Evolutionary conservation across 2,888 invertebrate genomes (phyloP).

Genomic region (Micoletzkya japonica): DNA sequence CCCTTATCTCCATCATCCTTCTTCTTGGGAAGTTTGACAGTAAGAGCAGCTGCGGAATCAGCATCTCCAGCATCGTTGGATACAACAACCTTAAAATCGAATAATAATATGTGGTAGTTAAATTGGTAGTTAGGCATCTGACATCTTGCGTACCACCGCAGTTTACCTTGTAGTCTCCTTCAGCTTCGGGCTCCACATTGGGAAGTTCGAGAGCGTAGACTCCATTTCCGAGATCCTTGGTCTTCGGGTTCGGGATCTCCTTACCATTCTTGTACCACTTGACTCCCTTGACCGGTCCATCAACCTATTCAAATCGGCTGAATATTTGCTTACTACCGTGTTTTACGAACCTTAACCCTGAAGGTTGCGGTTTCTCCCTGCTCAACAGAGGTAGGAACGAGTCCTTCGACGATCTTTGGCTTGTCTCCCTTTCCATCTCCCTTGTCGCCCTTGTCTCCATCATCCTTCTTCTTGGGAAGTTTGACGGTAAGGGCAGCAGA

Average conservation of each 20-base stretch:
- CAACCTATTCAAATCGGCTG: not conserved
- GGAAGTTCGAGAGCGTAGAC: constrained; percentile 53
- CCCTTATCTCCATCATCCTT: constrained; percentile 23
- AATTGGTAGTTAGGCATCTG: not conserved
- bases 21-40: constrained; percentile 36
- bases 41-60: constrained; percentile 54
- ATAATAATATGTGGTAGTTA: not conserved
- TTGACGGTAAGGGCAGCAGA: constrained; percentile 55
- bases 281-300: not conserved
- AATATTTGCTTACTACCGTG: not conserved
- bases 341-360: constrained; percentile 61
- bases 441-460: constrained; percentile 2
- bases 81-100: constrained; percentile 28
- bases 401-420: constrained; percentile 73
- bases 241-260: constrained; percentile 58
- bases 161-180: constrained; percentile 57
- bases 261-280: constrained; percentile 64
- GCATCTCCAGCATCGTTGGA: constrained; percentile 62
- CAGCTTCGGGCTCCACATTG: constrained; percentile 50
- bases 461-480: constrained; percentile 29
- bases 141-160: no score
- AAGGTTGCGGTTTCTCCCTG: constrained; percentile 82
- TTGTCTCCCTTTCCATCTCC: not conserved
- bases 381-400: constrained; percentile 73
- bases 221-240: constrained; percentile 55